Percentiles rank a stretch among this genome's conserved stretches.
phyloP scores from a whole-genome alignment of 2,113 vertebrate genomes.

The Arenaria interpres region DNA sequence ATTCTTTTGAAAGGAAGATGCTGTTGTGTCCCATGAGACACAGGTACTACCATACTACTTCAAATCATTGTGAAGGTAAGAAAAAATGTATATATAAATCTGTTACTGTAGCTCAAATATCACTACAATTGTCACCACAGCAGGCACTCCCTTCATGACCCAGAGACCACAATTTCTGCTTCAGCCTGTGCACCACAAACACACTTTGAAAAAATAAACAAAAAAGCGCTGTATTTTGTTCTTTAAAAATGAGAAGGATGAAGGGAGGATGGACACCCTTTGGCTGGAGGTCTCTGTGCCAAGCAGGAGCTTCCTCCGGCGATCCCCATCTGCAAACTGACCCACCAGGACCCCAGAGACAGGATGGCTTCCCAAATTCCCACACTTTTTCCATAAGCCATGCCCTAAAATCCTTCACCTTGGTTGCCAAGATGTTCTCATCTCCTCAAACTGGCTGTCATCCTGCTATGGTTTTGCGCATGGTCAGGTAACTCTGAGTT shows the following conservation, averaged over 20 bases:
- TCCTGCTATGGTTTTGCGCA: background rate
- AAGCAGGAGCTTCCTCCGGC: background rate
- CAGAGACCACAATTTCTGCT: background rate
- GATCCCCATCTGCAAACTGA: fast-evolving
- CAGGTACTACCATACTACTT: background rate
- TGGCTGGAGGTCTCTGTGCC: fast-evolving
- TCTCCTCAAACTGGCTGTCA: background rate
- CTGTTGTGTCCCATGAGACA: background rate
- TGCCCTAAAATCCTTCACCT: background rate
- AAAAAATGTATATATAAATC: background rate
- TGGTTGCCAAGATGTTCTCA: fast-evolving
- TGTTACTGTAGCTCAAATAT: background rate
- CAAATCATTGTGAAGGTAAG: background rate
- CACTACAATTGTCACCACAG: background rate
- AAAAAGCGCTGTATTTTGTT: background rate
- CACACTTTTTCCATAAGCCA: fast-evolving
- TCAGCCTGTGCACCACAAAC: background rate
- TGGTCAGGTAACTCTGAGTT: background rate
- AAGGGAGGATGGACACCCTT: background rate
- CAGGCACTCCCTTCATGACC: background rate
- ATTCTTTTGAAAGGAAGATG: background rate
- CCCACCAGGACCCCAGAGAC: fast-evolving
- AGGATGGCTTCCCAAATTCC: background rate
- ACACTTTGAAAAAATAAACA: background rate
- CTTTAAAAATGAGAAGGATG: background rate